Evolutionary conservation across 2,113 vertebrate genomes (phyloP).

Genomic region (Pachypanchax playfairii): DNA sequence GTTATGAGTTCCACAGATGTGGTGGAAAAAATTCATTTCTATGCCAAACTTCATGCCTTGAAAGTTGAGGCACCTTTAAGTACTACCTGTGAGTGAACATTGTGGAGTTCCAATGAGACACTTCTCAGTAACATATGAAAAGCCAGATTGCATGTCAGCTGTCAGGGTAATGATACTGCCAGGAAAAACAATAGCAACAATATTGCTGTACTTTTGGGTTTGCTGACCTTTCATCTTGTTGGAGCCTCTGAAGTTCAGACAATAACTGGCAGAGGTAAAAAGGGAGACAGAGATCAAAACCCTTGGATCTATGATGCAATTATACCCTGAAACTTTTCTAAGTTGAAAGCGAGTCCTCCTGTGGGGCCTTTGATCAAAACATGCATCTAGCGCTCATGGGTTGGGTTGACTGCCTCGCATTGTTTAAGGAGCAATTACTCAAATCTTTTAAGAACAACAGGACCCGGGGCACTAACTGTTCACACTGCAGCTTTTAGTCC

Average conservation of each 20-base stretch:
- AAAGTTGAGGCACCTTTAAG: not conserved
- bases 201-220: not conserved
- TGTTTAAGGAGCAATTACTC: not conserved
- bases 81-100: not conserved
- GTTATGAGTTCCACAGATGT: not conserved
- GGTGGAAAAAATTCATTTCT: not conserved
- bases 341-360: not conserved
- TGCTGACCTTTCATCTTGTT: not conserved
- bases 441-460: too few species aligned
- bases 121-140: conserved; percentile 56
- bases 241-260: not conserved
- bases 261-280: not conserved
- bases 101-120: not conserved
- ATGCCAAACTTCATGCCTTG: not conserved
- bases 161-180: conserved; percentile 21
- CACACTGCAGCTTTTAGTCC: not conserved
- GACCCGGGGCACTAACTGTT: not conserved
- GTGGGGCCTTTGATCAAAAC: not conserved
- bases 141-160: conserved; percentile 56
- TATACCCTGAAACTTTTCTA: not conserved
- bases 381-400: not conserved
- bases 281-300: not conserved
- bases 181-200: not conserved
- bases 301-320: not conserved
- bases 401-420: not conserved